Evolutionary conservation across 2,888 invertebrate genomes (phyloP), one percentile per base, ranked within the genome.

Genomic region (Thereva nobilitata): DNA sequence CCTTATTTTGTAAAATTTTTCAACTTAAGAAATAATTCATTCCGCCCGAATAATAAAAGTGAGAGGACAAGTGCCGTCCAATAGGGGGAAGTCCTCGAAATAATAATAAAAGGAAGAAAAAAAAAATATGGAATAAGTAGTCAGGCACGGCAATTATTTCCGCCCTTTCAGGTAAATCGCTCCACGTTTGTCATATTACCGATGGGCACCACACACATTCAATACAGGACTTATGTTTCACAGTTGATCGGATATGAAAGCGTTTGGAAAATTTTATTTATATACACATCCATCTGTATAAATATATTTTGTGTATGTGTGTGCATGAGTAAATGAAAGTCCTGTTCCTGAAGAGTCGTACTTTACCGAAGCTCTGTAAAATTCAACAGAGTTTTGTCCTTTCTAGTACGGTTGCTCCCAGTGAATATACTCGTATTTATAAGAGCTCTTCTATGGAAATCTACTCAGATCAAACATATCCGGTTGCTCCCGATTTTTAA

Each of bases 231-330:
- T 56, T 65, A 53, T 44, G 55, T 65, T 65, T 56, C 56, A 56
- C 56, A 50, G 65, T 65, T 65, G 65, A 65, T 65, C 49, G 56
- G 56, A 56, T 49, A 38, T 40, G 56, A 65, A 65, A 65, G 55
- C 65, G 65, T 41, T 40, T 56, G 55, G 65, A 56, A 65, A 65
- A 65, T 65, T 55, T 59, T 23, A 23, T 23, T 23, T 23, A 23
- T 23, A 23, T 23, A 23, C 23, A 23, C 23, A 23, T 23, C 23
- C 23, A 2, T 23, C 23, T 23, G 23, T 23, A 23, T 23, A 23
- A 23, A 23, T 23, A 23, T 23, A 23, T 23, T 23, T 1, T 23
- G 23, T 23, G 23, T 23, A 2, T 23, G 23, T 23, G 23, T 23
- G 1, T 23, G 23, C 2, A 23, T 23, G 23, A 23, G 23, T 23